Evolutionary conservation across 2,113 vertebrate species (phyloP).

Genomic region (Ochotona curzoniae): DNA sequence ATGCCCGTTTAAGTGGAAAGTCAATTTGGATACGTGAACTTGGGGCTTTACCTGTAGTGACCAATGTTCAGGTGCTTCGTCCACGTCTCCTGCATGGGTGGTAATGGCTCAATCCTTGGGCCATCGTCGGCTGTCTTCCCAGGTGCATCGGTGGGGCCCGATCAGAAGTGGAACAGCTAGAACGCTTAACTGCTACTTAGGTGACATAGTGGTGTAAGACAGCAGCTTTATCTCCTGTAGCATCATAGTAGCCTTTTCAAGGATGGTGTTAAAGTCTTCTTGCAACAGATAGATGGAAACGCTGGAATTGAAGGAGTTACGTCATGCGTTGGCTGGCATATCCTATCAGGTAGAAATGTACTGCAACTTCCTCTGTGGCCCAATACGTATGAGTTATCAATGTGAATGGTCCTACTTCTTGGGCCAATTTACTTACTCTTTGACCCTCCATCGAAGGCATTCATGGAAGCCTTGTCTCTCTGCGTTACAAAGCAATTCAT

Average conservation of each 20-base stretch:
- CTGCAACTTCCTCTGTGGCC: neutral
- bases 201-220: too few relatives aligned
- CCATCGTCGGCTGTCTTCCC: too few relatives aligned
- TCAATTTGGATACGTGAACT: neutral
- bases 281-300: neutral
- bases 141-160: too few relatives aligned
- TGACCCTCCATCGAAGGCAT: neutral
- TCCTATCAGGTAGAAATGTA: neutral
- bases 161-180: too few relatives aligned
- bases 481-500: conserved; percentile 39
- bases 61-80: too few relatives aligned
- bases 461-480: neutral
- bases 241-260: neutral
- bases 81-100: too few relatives aligned
- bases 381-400: neutral
- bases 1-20: neutral
- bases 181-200: too few relatives aligned
- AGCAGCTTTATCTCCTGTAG: too few relatives aligned
- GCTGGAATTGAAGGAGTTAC: neutral
- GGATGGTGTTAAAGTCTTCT: neutral
- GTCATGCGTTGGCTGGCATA: fast-evolving
- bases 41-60: neutral
- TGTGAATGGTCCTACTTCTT: neutral
- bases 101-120: too few relatives aligned
- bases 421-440: neutral